Percentiles rank a stretch among this genome's conserved stretches.
phyloP scores from a whole-genome alignment of 2,797 vertebrate species.

The Limosa lapponica region DNA sequence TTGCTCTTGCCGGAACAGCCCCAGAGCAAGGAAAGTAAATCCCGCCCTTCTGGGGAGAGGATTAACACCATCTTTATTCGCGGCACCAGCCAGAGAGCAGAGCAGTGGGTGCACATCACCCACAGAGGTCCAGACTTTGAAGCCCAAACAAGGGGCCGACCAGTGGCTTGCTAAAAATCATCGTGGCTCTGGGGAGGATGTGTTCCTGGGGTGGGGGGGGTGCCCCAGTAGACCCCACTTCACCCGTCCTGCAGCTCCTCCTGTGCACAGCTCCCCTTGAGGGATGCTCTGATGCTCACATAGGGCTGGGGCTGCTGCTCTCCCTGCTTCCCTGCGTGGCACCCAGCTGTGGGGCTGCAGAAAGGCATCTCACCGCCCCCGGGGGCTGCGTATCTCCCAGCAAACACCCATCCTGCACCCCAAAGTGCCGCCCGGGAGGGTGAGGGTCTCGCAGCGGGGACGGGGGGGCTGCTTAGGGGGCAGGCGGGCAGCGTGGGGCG shows the following conservation, averaged over 20 bases:
- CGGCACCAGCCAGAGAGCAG: neutral
- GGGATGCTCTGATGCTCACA: neutral
- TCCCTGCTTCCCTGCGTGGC: accelerated
- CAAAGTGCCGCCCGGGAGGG: no score
- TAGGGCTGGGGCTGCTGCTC: neutral
- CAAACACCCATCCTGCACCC: neutral
- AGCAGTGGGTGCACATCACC: neutral
- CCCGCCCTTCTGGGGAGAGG: neutral
- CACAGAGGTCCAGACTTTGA: neutral
- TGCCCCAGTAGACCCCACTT: neutral
- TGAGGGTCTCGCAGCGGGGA: neutral
- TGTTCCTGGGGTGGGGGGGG: neutral
- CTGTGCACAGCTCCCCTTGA: neutral
- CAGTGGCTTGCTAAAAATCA: neutral
- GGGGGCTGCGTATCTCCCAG: no score
- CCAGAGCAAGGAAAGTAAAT: neutral
- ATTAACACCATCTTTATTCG: neutral
- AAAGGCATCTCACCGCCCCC: neutral
- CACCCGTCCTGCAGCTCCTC: neutral
- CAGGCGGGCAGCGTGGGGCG: neutral
- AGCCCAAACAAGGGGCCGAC: neutral
- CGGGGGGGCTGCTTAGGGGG: neutral
- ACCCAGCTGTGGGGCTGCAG: neutral
- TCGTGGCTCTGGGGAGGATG: accelerated
- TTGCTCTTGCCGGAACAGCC: neutral